Percentiles rank a stretch among this genome's conserved stretches.
phyloP scores from a whole-genome alignment of 1,140 invertebrate genomes.

The Pristionchus pacificus region DNA sequence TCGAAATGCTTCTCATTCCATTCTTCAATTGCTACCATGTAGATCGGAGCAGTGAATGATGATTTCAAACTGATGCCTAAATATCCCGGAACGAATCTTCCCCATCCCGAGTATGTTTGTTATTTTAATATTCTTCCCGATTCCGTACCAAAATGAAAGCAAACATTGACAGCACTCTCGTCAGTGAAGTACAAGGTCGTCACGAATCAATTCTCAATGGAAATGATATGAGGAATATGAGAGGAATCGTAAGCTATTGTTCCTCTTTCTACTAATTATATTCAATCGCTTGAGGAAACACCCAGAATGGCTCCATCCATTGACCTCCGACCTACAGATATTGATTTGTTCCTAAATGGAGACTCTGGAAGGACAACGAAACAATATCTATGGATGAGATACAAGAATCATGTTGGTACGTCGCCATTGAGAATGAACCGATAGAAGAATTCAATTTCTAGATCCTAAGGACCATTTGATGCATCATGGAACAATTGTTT shows the following conservation, averaged over 20 bases:
- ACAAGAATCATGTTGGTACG: slow-evolving; percentile 33
- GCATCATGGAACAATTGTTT: slow-evolving; percentile 28
- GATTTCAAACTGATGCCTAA: neutral
- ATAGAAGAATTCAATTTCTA: slow-evolving; percentile 5
- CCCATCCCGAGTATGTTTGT: neutral
- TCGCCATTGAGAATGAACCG: neutral
- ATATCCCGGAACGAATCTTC: neutral
- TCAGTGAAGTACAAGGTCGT: neutral
- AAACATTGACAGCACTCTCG: neutral
- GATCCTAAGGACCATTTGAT: slow-evolving; percentile 31
- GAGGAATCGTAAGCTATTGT: neutral
- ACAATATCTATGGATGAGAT: slow-evolving; percentile 30
- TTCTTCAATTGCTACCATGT: neutral
- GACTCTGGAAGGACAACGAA: slow-evolving; percentile 3
- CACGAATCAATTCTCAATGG: neutral
- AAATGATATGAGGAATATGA: neutral
- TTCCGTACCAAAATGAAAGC: neutral
- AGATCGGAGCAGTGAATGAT: neutral
- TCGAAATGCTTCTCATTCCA: neutral
- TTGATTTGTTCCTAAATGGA: slow-evolving; percentile 29
- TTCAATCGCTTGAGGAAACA: slow-evolving; percentile 27
- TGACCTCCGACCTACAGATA: slow-evolving; percentile 26
- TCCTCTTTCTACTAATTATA: too few relatives aligned
- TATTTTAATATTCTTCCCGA: neutral
- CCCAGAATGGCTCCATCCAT: slow-evolving; percentile 31